These are phyloP conservation scores for Drosophila malerkotliana DNA, from an alignment of 1,140 invertebrate species.

Conservation along the genomic window DNA sequence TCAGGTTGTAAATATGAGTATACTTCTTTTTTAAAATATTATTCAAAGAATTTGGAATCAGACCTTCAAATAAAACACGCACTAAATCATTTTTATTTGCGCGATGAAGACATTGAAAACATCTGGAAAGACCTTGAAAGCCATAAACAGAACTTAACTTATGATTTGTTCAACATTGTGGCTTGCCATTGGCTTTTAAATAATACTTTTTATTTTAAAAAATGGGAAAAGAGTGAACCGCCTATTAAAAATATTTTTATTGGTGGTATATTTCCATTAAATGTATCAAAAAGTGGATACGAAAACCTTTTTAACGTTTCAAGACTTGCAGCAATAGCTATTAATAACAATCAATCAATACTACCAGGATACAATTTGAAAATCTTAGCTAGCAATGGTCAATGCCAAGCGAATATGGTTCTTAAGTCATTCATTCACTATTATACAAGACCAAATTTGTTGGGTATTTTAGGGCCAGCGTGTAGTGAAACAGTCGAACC, in stretches of 20 bases:
- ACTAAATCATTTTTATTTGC: constrained; percentile 50
- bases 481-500: constrained; percentile 94
- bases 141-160: neutral
- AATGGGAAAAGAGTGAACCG: constrained; percentile 85
- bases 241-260: constrained; percentile 86
- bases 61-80: constrained; percentile 85
- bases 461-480: constrained; percentile 92
- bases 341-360: constrained; percentile 87
- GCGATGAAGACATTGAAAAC: constrained; percentile 11
- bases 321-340: constrained; percentile 87
- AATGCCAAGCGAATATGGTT: constrained; percentile 90
- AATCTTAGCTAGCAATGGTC: constrained; percentile 87
- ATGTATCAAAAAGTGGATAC: constrained; percentile 85
- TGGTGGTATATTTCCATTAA: constrained; percentile 92
- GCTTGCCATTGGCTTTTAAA: constrained; percentile 89
- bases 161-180: constrained; percentile 82
- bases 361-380: constrained; percentile 88
- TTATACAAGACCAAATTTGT: constrained; percentile 85
- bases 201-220: constrained; percentile 85
- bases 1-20: constrained; percentile 87
- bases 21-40: constrained; percentile 88
- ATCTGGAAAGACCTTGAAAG: constrained; percentile 22
- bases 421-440: constrained; percentile 92
- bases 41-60: constrained; percentile 85
- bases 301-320: constrained; percentile 88